These are phyloP conservation scores for Drosophila paranaensis DNA, from an alignment of 2,888 invertebrate species.

Conservation along the genomic window DNA sequence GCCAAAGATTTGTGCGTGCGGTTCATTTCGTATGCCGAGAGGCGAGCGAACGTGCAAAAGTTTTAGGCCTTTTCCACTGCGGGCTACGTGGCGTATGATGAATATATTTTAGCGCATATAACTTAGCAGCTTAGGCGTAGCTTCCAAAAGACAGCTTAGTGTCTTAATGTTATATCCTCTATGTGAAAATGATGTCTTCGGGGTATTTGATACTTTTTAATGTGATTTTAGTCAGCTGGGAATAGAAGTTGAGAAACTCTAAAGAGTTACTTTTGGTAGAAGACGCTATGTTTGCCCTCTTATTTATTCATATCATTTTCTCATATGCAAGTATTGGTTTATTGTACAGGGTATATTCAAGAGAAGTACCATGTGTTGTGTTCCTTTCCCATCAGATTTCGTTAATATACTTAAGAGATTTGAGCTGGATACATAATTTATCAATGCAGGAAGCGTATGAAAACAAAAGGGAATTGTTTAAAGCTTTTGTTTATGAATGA, in stretches of 20 bases:
- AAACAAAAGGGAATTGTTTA: not conserved
- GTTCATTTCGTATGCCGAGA: slow-evolving; percentile 65
- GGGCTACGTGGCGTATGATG: slow-evolving; percentile 62
- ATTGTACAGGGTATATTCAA: not conserved
- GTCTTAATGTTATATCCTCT: slow-evolving; percentile 22
- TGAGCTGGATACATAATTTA: not conserved
- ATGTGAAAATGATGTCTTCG: not conserved
- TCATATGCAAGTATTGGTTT: not conserved
- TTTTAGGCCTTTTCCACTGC: slow-evolving; percentile 37
- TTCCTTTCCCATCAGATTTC: slow-evolving; percentile 15
- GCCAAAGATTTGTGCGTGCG: slow-evolving; percentile 58
- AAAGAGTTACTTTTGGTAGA: not conserved
- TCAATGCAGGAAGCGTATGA: too few relatives aligned
- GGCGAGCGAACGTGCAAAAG: slow-evolving; percentile 46
- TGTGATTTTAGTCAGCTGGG: not conserved
- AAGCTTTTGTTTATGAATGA: not conserved
- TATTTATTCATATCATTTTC: not conserved
- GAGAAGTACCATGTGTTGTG: not conserved
- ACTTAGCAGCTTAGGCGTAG: slow-evolving; percentile 13
- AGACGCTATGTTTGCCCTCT: not conserved
- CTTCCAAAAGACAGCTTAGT: slow-evolving; percentile 20
- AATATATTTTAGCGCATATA: slow-evolving; percentile 52
- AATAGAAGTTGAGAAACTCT: too few relatives aligned
- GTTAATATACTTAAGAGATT: slow-evolving; percentile 24
- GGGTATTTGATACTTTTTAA: not conserved